These are phyloP conservation scores for human DNA, from an alignment of 2,113 vertebrate species.

Conservation along the genomic window GRCh38 chr6:48206001-48206500, in stretches of 20 bases:
- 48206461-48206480: background rate
- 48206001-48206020: conserved; percentile 25
- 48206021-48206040: conserved; percentile 24
- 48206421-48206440: conserved; percentile 29
- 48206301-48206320: background rate
- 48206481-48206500: conserved; percentile 20
- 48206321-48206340: background rate
- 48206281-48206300: background rate
- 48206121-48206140: background rate
- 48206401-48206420: conserved; percentile 8
- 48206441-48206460: background rate
- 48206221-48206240: background rate
- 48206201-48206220: background rate
- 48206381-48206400: background rate
- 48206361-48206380: background rate
- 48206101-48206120: background rate
- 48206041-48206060: background rate
- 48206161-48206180: background rate
- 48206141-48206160: conserved; percentile 29
- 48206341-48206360: conserved; percentile 29
- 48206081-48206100: conserved; percentile 42
- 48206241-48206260: background rate
- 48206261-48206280: background rate
- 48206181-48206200: background rate
- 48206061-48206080: background rate